Evolutionary conservation across 2,888 invertebrate species (phyloP), one percentile per base, ranked within the genome.

Genomic region (Drosophila borealis): DNA sequence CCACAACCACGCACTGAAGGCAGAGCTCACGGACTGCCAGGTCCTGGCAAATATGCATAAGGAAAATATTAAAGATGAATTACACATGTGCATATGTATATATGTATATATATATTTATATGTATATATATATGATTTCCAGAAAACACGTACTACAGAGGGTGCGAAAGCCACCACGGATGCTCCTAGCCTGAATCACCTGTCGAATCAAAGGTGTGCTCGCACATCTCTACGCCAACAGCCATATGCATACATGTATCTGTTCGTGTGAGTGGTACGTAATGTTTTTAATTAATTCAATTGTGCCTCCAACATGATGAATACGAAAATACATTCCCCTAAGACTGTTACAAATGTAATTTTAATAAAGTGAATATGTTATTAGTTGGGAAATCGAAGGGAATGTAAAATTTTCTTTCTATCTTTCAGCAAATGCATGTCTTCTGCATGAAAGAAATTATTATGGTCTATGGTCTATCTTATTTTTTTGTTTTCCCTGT

Each of bases 31-130:
- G 54, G 71, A 34, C 70, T 68, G 82, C 54, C 76, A 63, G 56
- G 36, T 63, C 44, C 53, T 45, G 48, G 74, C 63, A 78, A 82
- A 80, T 75, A 78, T 80, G 70, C 69, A 76, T 72, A 76, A 62
- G 69, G 49, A 74, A 85, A 76, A 80, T 80, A 85, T 85, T 82
- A 76, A 80, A 82, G 70, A 73, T 80, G 72, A 74, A 78, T 82
- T 80, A 82, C 83, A 64, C 41, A 56, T 53, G 21, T 37, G 42
- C n/a, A 8, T 4, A 21, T 19, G n/a, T 50, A 39, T 39, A 13
- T 19, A 25, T 21, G n/a, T n/a, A 6, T 4, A 21, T 14, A n/a
- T 50, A 39, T 39, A 13, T 19, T 25, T 25, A 29, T 8, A 29
- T 29, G 8, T 29, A 29, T 8, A 29, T 17, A 17, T 29, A 29